Conservation (phyloP, 2,797 vertebrate genomes). For the Eremophila alpestris region DNA sequence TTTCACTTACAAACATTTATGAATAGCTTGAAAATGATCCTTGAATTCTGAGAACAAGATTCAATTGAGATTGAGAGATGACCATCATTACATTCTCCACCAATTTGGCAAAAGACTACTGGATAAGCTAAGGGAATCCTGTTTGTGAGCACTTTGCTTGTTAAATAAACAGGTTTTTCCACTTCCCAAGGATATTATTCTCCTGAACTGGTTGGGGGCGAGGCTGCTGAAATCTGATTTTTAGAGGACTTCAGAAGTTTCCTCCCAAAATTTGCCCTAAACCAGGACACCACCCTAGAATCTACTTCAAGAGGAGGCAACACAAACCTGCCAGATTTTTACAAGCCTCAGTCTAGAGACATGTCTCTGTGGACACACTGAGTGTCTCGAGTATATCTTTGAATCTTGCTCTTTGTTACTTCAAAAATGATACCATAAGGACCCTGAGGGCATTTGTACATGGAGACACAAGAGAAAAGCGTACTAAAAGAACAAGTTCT, state of each 20-base stretch:
- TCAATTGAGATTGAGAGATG: neutral
- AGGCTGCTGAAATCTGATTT: neutral
- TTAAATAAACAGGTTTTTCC: neutral
- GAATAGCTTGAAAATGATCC: neutral
- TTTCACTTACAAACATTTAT: neutral
- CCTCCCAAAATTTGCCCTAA: neutral
- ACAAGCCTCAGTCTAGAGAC: neutral
- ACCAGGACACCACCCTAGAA: neutral
- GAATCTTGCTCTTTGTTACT: neutral
- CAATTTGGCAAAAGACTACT: neutral
- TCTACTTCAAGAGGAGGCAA: neutral
- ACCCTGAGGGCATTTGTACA: neutral
- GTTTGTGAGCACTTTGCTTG: neutral
- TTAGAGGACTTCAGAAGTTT: neutral
- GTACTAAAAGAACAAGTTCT: neutral
- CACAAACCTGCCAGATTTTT: neutral
- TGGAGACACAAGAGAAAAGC: neutral
- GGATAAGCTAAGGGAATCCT: neutral
- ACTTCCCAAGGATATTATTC: neutral
- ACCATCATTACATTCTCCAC: neutral
- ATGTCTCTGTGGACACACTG: neutral
- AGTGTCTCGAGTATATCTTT: neutral
- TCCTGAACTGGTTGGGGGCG: accelerated
- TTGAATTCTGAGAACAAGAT: neutral
- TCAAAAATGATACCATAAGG: neutral